Base-by-base conservation (phyloP, 2,797 vertebrate species). In the Syngnathus acus region DNA sequence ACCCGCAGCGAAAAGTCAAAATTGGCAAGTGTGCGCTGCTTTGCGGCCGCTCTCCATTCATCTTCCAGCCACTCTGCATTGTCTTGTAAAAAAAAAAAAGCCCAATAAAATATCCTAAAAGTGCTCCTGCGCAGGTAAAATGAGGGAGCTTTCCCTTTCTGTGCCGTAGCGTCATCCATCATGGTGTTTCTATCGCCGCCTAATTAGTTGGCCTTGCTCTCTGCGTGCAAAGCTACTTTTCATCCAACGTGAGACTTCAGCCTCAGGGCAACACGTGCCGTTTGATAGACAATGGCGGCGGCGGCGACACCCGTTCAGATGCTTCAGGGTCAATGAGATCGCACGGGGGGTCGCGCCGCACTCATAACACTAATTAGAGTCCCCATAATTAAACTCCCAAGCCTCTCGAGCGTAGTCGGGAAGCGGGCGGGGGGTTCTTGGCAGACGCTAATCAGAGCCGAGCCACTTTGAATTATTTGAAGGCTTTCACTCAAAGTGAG, bases 1-100 rank as follows among this genome's bases (percentile, higher is more conserved):
- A n/a, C 39, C 19, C 59, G 39, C 11, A 11, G 39, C 21, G 60
- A 9, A 62, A 45, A 45, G 60, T 17, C 17, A 64, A 81, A 78
- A 79, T 81, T 81, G 72, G 26, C 40, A 75, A 78, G 72, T 73
- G 50, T 3, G 39, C 66, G 69, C n/a, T 21, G 1, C 17, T 67
- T 68, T 71, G 66, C 70, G 60, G 14, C 64, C 62, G 61, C 71
- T 65, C 73, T 84, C 77, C 82, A 87, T 84, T 72, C 75, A 73
- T 77, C 72, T 75, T 66, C 66, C 72, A 69, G 65, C 65, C 64
- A 32, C 65, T 80, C 78, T 55, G 71, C 65, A 65, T 66, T 78
- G 84, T 74, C 79, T 76, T 64, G 66, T 65, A 50, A 43, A 50
- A 68, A 63, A 70, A 85, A 77, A 64, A 72, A 84, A 66, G 32